Conservation (phyloP, 2,797 vertebrate genomes). For the Uromys caudimaculatus region DNA sequence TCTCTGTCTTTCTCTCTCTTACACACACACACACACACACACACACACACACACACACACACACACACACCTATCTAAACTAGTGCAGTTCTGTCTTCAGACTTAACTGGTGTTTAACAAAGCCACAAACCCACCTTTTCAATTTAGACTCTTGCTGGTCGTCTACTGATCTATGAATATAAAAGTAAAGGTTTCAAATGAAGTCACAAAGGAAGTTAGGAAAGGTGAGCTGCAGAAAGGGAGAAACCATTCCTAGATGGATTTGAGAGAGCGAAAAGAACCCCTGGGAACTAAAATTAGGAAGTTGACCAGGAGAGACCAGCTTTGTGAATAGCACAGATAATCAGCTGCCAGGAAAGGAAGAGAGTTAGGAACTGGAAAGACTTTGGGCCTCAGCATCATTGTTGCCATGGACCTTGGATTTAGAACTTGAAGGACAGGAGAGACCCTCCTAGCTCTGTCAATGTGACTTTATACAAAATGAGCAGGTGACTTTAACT, state of each 20-base stretch:
- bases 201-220: neutral
- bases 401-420: neutral
- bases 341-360: neutral
- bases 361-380: neutral
- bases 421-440: neutral
- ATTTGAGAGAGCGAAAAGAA: neutral
- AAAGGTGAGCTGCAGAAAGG: neutral
- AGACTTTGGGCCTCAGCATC: neutral
- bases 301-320: neutral
- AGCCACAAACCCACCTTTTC: neutral
- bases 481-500: neutral
- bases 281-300: neutral
- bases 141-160: neutral
- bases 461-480: neutral
- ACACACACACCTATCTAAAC: neutral
- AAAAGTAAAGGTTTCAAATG: neutral
- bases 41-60: neutral
- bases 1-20: neutral
- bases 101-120: neutral
- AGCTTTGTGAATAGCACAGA: neutral
- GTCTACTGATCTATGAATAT: neutral
- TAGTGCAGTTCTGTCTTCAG: neutral
- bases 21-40: neutral
- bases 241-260: neutral
- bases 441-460: neutral